phyloP scores from a whole-genome alignment of 2,888 invertebrate species.

The Eutolmus rufibarbis region DNA sequence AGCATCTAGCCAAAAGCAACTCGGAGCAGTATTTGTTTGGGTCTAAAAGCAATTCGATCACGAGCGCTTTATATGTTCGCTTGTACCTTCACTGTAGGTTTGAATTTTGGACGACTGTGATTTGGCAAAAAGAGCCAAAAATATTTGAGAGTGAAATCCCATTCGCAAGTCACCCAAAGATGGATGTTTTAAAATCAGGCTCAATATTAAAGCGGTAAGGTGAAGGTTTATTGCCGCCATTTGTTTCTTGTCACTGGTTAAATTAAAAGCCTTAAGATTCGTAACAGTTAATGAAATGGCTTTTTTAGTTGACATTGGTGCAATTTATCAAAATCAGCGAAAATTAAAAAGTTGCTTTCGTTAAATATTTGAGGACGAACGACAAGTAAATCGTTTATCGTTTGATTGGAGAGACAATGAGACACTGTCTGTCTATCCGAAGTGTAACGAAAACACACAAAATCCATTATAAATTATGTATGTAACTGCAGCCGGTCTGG shows the following conservation, averaged over 20 bases:
- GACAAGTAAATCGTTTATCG: not conserved
- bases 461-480: not conserved
- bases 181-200: not conserved
- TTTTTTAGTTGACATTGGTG: not conserved
- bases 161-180: not conserved
- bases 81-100: not conserved
- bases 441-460: not conserved
- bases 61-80: not conserved
- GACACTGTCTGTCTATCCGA: not conserved
- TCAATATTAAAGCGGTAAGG: not conserved
- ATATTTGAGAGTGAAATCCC: not conserved
- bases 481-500: not conserved
- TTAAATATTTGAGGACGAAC: not conserved
- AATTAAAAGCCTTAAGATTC: not conserved
- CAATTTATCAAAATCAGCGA: not conserved
- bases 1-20: not conserved
- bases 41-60: not conserved
- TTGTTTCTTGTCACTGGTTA: not conserved
- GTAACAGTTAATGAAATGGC: not conserved
- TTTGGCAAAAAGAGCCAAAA: not conserved
- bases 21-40: not conserved
- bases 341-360: not conserved
- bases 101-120: not conserved
- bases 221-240: not conserved
- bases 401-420: not conserved